Base-by-base conservation (phyloP, 2,888 invertebrate genomes). In the Furcula furcula region DNA sequence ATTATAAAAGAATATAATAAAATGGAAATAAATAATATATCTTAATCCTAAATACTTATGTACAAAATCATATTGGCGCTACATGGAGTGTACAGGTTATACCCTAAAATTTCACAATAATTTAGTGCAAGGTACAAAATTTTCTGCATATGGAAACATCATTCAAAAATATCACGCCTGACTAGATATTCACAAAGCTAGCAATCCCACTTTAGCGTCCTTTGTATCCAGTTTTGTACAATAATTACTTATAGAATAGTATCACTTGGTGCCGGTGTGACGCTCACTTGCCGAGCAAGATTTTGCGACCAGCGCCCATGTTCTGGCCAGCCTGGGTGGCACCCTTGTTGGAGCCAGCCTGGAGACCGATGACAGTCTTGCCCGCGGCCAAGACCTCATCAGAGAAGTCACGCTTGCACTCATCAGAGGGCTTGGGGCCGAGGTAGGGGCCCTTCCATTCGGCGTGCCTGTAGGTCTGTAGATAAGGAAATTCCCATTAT, bases 291-390 rank as follows among this genome's bases (percentile, higher is more conserved):
- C 96, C 96, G 76, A 97, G 91, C 71, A 97, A 91, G 88, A 97
- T 97, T 83, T 97, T 96, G 75, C 97, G 94, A 61, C 94, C 93
- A 52, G 96, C 96, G 47, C 98, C 98, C 40, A 97, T 91, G 84
- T 95, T 98, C 78, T 93, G 93, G 15, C 98, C 98, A 15, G 97
- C 93, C 85, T 98, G 98, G 42, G 95, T 94, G 60, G 98, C 98
- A 25, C 98, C 98, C 88, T 98, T 97, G 93, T 98, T 98, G 78
- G 94, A 94, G 40, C 98, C 98, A 58, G 97, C 97, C 84, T 98
- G 98, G 31, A 98, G 94, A 65, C 98, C 97, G 65, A 98, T 95
- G 66, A 97, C 91, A 54, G 94, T 92, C 86, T 98, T 92, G 14
- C 97, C 97, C 54, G 97, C 97, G 60, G 93, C 93, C 64, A 98